A percentile compares a stretch with the other conserved stretches of the same genome.
Conservation (phyloP, 2,888 invertebrate species). For the Oxystoma pomonae region DNA sequence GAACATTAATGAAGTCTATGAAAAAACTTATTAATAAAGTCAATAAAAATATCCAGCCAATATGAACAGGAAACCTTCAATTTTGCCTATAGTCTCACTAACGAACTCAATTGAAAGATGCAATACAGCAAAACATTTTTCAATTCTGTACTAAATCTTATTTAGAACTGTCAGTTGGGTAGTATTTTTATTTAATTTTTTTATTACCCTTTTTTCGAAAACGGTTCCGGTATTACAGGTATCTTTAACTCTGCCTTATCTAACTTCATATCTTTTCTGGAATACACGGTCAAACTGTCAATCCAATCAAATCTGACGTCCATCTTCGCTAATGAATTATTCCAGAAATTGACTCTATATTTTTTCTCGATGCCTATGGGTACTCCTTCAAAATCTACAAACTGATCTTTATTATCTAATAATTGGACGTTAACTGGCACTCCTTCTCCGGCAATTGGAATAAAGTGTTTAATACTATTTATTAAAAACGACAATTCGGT, state of each 20-base stretch:
- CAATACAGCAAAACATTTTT: no score
- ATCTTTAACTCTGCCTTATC: slow-evolving; percentile 33
- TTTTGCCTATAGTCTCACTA: no score
- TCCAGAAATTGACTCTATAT: slow-evolving; percentile 55
- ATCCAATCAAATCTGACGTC: slow-evolving; percentile 53
- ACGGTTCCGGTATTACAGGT: no score
- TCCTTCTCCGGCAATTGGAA: slow-evolving; percentile 57
- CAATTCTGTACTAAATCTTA: no score
- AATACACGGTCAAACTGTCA: slow-evolving; percentile 47
- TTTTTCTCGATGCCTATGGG: slow-evolving; percentile 50
- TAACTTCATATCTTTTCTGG: slow-evolving; percentile 21
- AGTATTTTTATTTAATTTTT: no score
- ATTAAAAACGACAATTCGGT: slow-evolving; percentile 53
- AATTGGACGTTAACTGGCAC: slow-evolving; percentile 43
- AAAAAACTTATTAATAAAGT: no score
- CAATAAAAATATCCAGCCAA: no score
- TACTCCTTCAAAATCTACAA: slow-evolving; percentile 44
- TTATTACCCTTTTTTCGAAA: no score
- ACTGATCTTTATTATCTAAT: slow-evolving; percentile 42
- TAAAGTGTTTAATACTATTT: slow-evolving; percentile 52
- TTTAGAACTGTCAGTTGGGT: no score
- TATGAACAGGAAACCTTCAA: no score
- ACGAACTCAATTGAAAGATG: no score
- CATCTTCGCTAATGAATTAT: slow-evolving; percentile 54
- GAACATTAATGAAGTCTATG: no score